Base-by-base conservation (phyloP, 1,140 invertebrate species). In the Triops cancriformis region DNA sequence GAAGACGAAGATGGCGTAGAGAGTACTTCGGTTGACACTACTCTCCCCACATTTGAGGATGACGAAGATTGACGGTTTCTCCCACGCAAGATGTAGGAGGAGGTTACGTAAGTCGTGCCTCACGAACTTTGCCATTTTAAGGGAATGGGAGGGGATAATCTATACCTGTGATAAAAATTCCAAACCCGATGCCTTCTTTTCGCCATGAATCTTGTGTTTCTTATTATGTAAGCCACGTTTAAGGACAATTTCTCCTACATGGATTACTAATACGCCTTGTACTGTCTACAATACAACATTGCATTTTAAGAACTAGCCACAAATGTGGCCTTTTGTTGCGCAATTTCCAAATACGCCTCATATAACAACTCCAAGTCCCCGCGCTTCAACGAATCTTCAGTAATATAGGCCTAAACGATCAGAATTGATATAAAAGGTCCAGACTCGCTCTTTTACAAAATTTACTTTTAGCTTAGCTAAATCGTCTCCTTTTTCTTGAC, bases 301-400 rank as follows among this genome's bases (percentile, higher is more conserved):
- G 18, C 51, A 64, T 12, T 45, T 64, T 64, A 64, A 23, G 51
- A 64, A 64, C 10, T 64, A 6, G 51, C 51, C 18, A n/a, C 51
- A 18, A 18, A 23, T 6, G 18, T 64, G 51, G 51, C 79, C 72
- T 87, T 85, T 78, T 89, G 87, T 31, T 88, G 84, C 73, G 86
- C 86, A 41, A 89, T 80, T 81, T 92, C 90, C 80, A 88, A 88
- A 75, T 90, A 89, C 1, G 88, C 86, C 80, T 91, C 88, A 2
- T 93, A 76, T 0, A 89, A 88, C 18, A 90, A 82, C 77, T 90
- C 87, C 43, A 93, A 85, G 72, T 88, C 87, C 1, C 85, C 85
- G 82, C 88, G 89, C 81, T 88, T 89, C 1, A 86, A 72, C 1
- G 90, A 86, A 78, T 89, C 87, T n/a, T 86, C 84, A 28, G 86